These are phyloP conservation scores for Capra hircus DNA, from an alignment of 2,113 vertebrate species.

Conservation along the genomic window DNA sequence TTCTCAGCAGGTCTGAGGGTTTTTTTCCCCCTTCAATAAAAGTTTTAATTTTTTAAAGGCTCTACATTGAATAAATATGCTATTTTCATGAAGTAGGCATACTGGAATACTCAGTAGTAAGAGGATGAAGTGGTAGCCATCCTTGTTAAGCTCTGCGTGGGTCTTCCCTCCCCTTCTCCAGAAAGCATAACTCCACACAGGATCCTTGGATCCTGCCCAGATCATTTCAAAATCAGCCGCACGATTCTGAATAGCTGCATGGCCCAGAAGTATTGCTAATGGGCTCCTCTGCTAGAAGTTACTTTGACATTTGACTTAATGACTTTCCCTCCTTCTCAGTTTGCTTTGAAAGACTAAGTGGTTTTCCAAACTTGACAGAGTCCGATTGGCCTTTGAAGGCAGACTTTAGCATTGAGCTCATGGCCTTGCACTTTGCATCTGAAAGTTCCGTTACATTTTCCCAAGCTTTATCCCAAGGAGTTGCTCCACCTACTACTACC, in stretches of 20 bases:
- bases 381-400: neutral
- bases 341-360: slow-evolving; percentile 37
- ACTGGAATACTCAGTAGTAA: neutral
- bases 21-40: neutral
- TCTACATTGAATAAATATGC: neutral
- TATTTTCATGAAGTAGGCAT: neutral
- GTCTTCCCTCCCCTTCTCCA: neutral
- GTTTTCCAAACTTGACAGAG: slow-evolving; percentile 40
- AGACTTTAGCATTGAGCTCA: neutral
- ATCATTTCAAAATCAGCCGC: neutral
- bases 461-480: slow-evolving; percentile 1
- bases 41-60: neutral
- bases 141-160: neutral
- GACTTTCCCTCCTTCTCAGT: neutral
- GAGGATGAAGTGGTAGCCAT: neutral
- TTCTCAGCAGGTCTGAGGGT: neutral
- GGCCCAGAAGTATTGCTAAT: slow-evolving; percentile 48
- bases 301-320: slow-evolving; percentile 39
- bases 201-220: neutral
- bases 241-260: neutral
- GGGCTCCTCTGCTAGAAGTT: neutral
- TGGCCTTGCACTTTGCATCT: slow-evolving; percentile 34
- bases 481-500: neutral
- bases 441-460: slow-evolving; percentile 32
- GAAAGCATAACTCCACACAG: neutral